Evolutionary conservation across 2,113 vertebrate genomes (phyloP).

Genomic region (Rhinoderma darwinii): DNA sequence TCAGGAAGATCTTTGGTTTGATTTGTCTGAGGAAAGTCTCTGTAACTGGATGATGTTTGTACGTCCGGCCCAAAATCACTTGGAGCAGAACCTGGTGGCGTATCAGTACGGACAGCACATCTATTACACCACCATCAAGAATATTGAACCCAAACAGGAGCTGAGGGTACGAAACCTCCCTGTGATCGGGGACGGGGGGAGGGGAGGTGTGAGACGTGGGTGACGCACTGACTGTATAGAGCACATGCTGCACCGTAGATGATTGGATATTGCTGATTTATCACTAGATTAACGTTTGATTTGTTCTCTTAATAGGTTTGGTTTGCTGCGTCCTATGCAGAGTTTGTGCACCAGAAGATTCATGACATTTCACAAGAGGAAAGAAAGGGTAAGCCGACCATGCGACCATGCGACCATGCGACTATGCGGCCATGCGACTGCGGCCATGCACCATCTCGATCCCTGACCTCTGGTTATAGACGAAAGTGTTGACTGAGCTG

Average conservation of each 20-base stretch:
- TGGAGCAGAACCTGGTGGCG: slow-evolving; percentile 97
- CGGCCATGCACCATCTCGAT: too few species aligned
- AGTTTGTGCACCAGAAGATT: slow-evolving; percentile 95
- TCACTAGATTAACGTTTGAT: not conserved
- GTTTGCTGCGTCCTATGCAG: slow-evolving; percentile 96
- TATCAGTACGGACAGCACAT: slow-evolving; percentile 96
- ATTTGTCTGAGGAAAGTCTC: slow-evolving; percentile 91
- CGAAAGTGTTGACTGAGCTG: too few species aligned
- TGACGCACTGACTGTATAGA: not conserved
- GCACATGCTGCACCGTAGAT: not conserved
- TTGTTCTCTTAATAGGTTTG: slow-evolving; percentile 81
- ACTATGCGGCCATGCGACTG: not conserved
- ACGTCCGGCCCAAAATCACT: slow-evolving; percentile 92
- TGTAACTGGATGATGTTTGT: slow-evolving; percentile 99
- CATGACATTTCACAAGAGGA: slow-evolving; percentile 96
- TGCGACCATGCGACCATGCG: not conserved
- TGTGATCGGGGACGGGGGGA: not conserved
- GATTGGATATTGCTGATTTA: not conserved
- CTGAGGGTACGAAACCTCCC: slow-evolving; percentile 81
- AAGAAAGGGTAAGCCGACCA: slow-evolving; percentile 82
- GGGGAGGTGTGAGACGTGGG: not conserved
- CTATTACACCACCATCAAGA: slow-evolving; percentile 96
- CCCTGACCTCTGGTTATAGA: not conserved
- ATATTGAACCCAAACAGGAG: slow-evolving; percentile 96
- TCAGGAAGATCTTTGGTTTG: slow-evolving; percentile 89